Evolutionary conservation across 2,888 invertebrate genomes (phyloP), one percentile per base, ranked within the genome.

Genomic region (Plagiodera versicolora): DNA sequence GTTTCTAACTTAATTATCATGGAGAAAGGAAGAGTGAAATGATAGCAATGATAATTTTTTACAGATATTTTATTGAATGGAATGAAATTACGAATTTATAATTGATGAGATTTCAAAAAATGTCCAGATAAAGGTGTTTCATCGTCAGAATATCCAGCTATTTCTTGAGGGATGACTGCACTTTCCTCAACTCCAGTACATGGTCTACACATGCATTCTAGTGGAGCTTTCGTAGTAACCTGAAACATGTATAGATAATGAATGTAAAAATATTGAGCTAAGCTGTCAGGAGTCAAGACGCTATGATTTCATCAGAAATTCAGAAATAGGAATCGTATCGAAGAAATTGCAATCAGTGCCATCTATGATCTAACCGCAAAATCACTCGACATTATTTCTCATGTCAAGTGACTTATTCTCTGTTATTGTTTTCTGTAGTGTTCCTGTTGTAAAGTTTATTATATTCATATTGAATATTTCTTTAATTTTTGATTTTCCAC

Each of bases 141-240:
- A 67, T 93, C 39, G 14, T 39, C 92, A 6, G 90, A 85, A 75
- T 92, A 94, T 44, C 91, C 91, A 53, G 92, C 91, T 45, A 95
- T 89, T 83, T 95, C 95, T 81, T 95, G 94, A 1, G 95, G 94
- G 63, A 95, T 85, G 47, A 95, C 89, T 1, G 93, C 86, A 72
- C 89, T 91, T 80, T 95, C 94, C 76, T 95, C 94, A 5, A 95
- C 87, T 11, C 89, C 89, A 0, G 93, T 92, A 78, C 95, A 95
- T 0, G 95, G 95, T 32, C 95, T 87, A 75, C 95, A 95, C 94
- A 95, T 95, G 75, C 95, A 95, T 77, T 94, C 94, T 55, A 94
- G 79, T 0, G 95, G 95, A 11, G 95, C 95, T 79, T 94, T 93
- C 4, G 95, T 95, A n/a, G 90, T 87, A 1, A 95, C 91, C 92